Percentiles rank a stretch among this genome's conserved stretches.
Conservation (phyloP, 2,888 invertebrate species). For the Macrostomum cliftonense region DNA sequence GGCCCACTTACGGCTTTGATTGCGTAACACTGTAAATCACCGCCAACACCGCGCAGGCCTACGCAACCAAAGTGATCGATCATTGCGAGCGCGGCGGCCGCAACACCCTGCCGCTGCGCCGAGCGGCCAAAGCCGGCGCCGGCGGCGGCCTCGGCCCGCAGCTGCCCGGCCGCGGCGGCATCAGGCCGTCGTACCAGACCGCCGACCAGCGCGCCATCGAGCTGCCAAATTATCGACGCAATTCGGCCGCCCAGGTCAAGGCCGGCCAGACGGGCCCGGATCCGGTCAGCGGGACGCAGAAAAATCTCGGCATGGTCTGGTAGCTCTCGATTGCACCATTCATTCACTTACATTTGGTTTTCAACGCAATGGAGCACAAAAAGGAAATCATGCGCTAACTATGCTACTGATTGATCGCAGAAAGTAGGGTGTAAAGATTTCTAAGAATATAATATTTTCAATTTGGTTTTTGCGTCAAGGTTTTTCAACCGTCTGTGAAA, state of each 20-base stretch:
- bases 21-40: too few species aligned
- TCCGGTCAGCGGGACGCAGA: slow-evolving; percentile 17
- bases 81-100: slow-evolving; percentile 33
- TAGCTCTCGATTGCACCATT: slow-evolving; percentile 13
- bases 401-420: too few species aligned
- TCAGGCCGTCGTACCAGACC: slow-evolving; percentile 34
- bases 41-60: not conserved
- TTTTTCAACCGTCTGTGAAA: too few species aligned
- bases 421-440: too few species aligned
- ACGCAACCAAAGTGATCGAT: slow-evolving; percentile 24
- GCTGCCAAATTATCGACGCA: slow-evolving; percentile 28
- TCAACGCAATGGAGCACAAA: too few species aligned
- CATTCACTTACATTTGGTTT: too few species aligned
- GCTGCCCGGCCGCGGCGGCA: slow-evolving; percentile 29
- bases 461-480: too few species aligned
- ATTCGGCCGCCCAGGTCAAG: slow-evolving; percentile 28
- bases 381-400: too few species aligned
- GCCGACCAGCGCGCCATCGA: slow-evolving; percentile 27
- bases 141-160: slow-evolving; percentile 31
- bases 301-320: slow-evolving; percentile 35
- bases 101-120: slow-evolving; percentile 30
- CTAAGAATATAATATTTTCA: too few species aligned
- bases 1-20: too few species aligned
- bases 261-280: slow-evolving; percentile 21
- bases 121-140: slow-evolving; percentile 26